Percentiles rank a stretch among this genome's conserved stretches.
phyloP scores from a whole-genome alignment of 64 coral and sea anemone genomes.

The Montipora capricornis region DNA sequence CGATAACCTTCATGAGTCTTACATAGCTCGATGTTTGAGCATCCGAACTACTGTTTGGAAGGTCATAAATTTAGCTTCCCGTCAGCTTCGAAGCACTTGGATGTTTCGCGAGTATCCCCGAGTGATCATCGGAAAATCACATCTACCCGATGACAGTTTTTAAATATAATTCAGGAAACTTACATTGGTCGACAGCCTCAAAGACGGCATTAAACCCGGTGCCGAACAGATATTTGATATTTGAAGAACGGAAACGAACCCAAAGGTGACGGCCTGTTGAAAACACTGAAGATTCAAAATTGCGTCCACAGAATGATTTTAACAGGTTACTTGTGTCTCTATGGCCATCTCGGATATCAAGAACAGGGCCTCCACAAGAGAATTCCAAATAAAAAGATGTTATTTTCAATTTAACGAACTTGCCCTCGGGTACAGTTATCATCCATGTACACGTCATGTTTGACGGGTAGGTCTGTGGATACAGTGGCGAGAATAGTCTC shows the following conservation, averaged over 20 bases:
- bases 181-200: slow-evolving; percentile 21
- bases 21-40: too few species aligned
- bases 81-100: background rate
- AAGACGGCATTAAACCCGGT: slow-evolving; percentile 23
- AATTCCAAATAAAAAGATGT: slow-evolving; percentile 17
- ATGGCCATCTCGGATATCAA: slow-evolving; percentile 69
- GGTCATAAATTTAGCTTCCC: too few species aligned
- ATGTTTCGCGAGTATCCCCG: too few species aligned
- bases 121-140: background rate
- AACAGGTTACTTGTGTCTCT: background rate
- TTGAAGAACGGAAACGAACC: slow-evolving; percentile 37
- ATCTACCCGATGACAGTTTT: background rate
- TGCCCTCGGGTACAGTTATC: slow-evolving; percentile 47
- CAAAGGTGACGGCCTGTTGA: slow-evolving; percentile 62
- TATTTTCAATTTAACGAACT: slow-evolving; percentile 43
- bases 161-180: background rate
- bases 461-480: slow-evolving; percentile 57
- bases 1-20: too few species aligned
- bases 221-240: background rate
- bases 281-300: slow-evolving; percentile 21
- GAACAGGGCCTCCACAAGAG: background rate
- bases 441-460: slow-evolving; percentile 79
- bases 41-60: too few species aligned
- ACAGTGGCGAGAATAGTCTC: slow-evolving; percentile 36
- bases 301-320: slow-evolving; percentile 26